phyloP scores from a whole-genome alignment of 2,888 invertebrate genomes.

The Colletes collaris region DNA sequence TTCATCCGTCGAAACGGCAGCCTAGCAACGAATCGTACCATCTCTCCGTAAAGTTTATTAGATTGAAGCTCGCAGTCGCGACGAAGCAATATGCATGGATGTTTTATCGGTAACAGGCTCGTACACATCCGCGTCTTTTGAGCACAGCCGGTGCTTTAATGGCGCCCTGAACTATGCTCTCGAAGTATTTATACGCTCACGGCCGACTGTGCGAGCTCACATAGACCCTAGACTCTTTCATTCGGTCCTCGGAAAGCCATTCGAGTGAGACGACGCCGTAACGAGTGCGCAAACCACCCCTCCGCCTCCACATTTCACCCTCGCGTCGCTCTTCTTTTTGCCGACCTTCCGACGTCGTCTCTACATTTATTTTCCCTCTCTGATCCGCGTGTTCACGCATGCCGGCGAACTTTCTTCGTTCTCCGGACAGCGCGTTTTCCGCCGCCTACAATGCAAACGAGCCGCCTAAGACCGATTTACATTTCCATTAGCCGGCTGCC shows the following conservation, averaged over 20 bases:
- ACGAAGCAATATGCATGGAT: slow-evolving; percentile 47
- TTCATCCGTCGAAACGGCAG: neutral
- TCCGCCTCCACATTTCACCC: neutral
- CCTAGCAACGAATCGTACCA: neutral
- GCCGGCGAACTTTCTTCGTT: slow-evolving; percentile 31
- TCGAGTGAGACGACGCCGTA: slow-evolving; percentile 51
- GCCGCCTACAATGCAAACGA: slow-evolving; percentile 71
- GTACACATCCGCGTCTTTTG: slow-evolving; percentile 39
- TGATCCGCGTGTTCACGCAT: slow-evolving; percentile 49
- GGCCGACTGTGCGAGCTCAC: slow-evolving; percentile 40
- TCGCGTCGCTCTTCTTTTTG: slow-evolving; percentile 12
- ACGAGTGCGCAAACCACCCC: slow-evolving; percentile 54
- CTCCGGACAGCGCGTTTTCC: slow-evolving; percentile 21
- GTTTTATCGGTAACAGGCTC: slow-evolving; percentile 52
- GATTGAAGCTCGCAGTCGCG: slow-evolving; percentile 32
- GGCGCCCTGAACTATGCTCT: slow-evolving; percentile 31
- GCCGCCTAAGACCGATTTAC: slow-evolving; percentile 74
- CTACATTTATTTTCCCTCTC: slow-evolving; percentile 42
- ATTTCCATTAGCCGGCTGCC: slow-evolving; percentile 73
- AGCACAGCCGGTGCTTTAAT: slow-evolving; percentile 41
- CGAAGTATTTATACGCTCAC: slow-evolving; percentile 56
- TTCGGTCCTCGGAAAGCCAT: slow-evolving; percentile 56
- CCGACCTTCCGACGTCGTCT: slow-evolving; percentile 16
- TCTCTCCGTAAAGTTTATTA: slow-evolving; percentile 40
- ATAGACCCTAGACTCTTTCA: slow-evolving; percentile 44